Evolutionary conservation across 2,888 invertebrate genomes (phyloP), one percentile per base, ranked within the genome.

Genomic region (Emesis furor): DNA sequence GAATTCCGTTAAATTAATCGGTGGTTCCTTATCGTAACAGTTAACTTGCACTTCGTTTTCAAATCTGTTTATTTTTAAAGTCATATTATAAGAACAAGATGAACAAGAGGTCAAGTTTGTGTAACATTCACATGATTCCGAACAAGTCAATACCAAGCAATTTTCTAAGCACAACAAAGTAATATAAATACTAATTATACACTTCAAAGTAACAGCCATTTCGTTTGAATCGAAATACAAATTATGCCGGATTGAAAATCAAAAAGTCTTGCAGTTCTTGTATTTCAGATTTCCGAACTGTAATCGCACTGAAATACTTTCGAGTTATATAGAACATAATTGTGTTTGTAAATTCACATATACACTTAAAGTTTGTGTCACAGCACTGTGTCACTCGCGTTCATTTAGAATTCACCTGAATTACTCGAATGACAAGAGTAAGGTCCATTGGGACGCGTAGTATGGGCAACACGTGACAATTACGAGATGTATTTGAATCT

Each of bases 191-290:
- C 94, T 91, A 92, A 95, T 90, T 89, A 95, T 92, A 91, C 92
- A 94, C 89, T 92, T 92, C 90, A 92, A 94, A 84, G 93, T 91
- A 89, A 91, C 90, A 93, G 95, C 95, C 96, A 96, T 96, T 90
- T 94, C 94, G 92, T 90, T 84, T 82, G 76, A 10, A 37, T 55
- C 84, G 84, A 79, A 84, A 68, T 83, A 87, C 79, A 79, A 86
- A 90, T 93, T 94, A 95, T 86, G 94, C 95, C 83, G 95, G 95
- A 92, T 95, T 95, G 87, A 95, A 94, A 91, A 94, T 93, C 90
- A 94, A 92, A 90, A 94, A 90, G 85, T 92, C 92, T 89, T 92
- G 93, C 84, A 93, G 89, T 92, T 92, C 91, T 91, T 92, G 91
- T 89, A 92, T 89, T 89, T 90, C 89, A 91, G 91, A 92, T 92